Conservation (phyloP, 2,888 invertebrate species). For the Dynastes tityus region DNA sequence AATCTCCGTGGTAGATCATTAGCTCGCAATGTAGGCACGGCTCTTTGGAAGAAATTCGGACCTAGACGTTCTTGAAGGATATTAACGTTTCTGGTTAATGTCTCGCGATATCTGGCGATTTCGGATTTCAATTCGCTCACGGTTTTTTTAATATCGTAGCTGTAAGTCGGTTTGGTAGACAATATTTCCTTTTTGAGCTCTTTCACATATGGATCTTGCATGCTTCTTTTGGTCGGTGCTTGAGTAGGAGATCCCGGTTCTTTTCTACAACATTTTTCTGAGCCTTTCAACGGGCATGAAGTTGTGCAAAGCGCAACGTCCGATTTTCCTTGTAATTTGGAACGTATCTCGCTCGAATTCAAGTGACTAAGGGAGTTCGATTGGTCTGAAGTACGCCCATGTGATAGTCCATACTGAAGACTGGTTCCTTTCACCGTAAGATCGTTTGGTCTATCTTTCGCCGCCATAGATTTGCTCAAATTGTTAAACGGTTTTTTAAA, state of each 20-base stretch:
- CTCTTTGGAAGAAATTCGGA: conserved; percentile 39
- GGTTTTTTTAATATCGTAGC: conserved; percentile 52
- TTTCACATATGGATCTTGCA: conserved; percentile 51
- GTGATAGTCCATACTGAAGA: too few species aligned
- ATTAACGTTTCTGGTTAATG: conserved; percentile 49
- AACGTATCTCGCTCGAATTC: conserved; percentile 34
- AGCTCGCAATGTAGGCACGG: neutral
- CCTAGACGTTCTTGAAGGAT: conserved; percentile 43
- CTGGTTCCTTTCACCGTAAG: too few species aligned
- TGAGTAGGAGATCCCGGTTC: neutral
- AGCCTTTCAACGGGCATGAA: neutral
- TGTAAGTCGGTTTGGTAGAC: conserved; percentile 43
- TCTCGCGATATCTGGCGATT: conserved; percentile 56
- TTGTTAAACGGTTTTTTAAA: neutral
- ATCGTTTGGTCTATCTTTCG: neutral
- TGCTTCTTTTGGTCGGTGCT: neutral
- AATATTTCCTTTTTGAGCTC: conserved; percentile 57
- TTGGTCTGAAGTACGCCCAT: too few species aligned
- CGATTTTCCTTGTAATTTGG: conserved; percentile 24
- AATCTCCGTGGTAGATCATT: too few species aligned
- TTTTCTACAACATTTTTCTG: neutral
- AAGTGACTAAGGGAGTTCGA: neutral
- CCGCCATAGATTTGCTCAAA: neutral
- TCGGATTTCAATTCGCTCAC: conserved; percentile 58
- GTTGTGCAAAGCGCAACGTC: neutral